Evolutionary conservation across 2,797 vertebrate genomes (phyloP).

Genomic region (Heliangelus exortis): DNA sequence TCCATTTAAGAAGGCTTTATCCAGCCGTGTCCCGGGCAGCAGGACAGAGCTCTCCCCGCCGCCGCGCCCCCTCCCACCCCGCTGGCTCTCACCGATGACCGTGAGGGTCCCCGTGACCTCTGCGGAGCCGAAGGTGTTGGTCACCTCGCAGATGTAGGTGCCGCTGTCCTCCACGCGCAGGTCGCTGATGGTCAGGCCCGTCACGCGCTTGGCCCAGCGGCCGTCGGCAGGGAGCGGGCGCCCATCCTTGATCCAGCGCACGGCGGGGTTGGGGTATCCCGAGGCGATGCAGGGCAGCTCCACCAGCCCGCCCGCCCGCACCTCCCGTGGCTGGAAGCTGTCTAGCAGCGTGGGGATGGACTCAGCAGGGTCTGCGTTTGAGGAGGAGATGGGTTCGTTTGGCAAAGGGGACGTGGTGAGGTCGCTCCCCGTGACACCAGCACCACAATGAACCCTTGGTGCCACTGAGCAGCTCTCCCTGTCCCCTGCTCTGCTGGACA

Average conservation of each 20-base stretch:
- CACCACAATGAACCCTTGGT: fast-evolving
- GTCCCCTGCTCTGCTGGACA: background rate
- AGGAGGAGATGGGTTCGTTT: background rate
- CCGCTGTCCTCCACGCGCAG: constrained; percentile 94
- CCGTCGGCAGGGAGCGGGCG: constrained; percentile 90
- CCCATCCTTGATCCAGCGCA: constrained; percentile 96
- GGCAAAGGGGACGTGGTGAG: fast-evolving
- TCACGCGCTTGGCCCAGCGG: constrained; percentile 91
- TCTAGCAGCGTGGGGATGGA: constrained; percentile 94
- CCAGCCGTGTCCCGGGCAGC: background rate
- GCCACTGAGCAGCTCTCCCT: background rate
- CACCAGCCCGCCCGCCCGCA: constrained; percentile 87
- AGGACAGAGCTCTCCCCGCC: background rate
- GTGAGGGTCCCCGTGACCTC: constrained; percentile 94
- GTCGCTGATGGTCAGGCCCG: constrained; percentile 92
- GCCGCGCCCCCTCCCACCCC: background rate
- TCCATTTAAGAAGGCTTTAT: fast-evolving
- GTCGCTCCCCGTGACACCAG: background rate
- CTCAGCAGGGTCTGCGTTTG: constrained; percentile 88
- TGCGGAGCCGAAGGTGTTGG: constrained; percentile 96
- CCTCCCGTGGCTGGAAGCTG: constrained; percentile 93
- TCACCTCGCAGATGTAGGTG: constrained; percentile 97
- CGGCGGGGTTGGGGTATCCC: constrained; percentile 93
- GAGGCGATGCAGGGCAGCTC: constrained; percentile 96
- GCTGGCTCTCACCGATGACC: constrained; percentile 86